phyloP scores from a whole-genome alignment of 2,888 invertebrate species.

The Charanyca ferruginea region DNA sequence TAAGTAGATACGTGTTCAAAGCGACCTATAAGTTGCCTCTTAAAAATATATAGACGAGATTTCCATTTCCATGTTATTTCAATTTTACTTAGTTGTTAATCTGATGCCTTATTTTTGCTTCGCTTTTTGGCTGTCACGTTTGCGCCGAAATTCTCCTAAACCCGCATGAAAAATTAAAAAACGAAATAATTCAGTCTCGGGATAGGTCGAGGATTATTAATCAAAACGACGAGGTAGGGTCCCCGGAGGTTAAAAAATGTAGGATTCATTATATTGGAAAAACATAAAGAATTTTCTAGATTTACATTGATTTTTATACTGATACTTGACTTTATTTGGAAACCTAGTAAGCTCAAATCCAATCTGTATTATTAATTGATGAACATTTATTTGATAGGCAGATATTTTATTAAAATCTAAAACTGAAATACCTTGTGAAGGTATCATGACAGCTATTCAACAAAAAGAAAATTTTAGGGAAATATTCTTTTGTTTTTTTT shows the following conservation, averaged over 20 bases:
- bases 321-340: too few species aligned
- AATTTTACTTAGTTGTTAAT: constrained; percentile 38
- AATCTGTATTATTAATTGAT: too few species aligned
- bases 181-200: constrained; percentile 14
- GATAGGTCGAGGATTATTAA: constrained; percentile 27
- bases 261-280: constrained; percentile 13
- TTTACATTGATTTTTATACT: neutral
- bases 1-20: too few species aligned
- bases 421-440: too few species aligned
- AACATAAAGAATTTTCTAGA: neutral
- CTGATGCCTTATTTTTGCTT: constrained; percentile 2
- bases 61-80: constrained; percentile 4
- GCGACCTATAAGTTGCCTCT: too few species aligned
- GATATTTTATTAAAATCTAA: too few species aligned
- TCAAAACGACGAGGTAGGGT: constrained; percentile 19
- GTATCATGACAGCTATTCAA: too few species aligned
- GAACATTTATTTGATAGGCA: too few species aligned
- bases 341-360: too few species aligned
- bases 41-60: neutral
- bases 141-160: constrained; percentile 19
- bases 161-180: constrained; percentile 30
- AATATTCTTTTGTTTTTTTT: too few species aligned
- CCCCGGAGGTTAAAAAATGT: constrained; percentile 14
- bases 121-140: constrained; percentile 7
- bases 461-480: too few species aligned